Base-by-base conservation (phyloP, 2,888 invertebrate genomes). In the Idaea biselata region DNA sequence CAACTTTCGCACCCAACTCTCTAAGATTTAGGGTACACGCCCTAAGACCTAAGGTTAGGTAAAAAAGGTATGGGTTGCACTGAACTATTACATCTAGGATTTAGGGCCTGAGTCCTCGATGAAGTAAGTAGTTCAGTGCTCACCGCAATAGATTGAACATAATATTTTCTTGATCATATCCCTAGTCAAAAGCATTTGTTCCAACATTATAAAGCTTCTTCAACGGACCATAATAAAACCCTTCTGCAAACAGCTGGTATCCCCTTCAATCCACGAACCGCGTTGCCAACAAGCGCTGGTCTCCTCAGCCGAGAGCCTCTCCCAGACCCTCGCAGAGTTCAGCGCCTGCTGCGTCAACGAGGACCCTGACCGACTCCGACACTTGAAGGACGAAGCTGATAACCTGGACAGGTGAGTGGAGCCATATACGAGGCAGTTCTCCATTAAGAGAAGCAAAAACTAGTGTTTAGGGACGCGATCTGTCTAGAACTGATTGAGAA, bases 191-290 rank as follows among this genome's bases (percentile, higher is more conserved):
- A n/a, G n/a, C 5, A 25, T 25, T 5, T 25, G 25, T 25, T 25
- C 25, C 25, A 25, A 25, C 25, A 25, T 25, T 25, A 1, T 25
- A 3, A 25, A 25, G 25, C 25, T 5, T 25, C 25, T 5, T 3
- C 0, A 54, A 55, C 16, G 1, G 6, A 11, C 18, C 1, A 16
- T 44, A 58, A 55, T n/a, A 58, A 44, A 31, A 60, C 18, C 8
- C 32, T 14, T 18, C 54, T 4, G n/a, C 25, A n/a, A 58, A 14
- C 74, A 88, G 87, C 73, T 87, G 1, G 80, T 86, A 18, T 83
- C 87, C 0, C 83, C 88, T 0, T 74, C 82, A 0, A 83, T 87
- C 63, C 84, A 87, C 65, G 78, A 82, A 64, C 60, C 76, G 0
- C 73, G 75, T 58, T 82, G 84, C 65, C 83, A 85, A 59, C 77